Evolutionary conservation across 2,797 vertebrate species (phyloP), one percentile per base, ranked within the genome.

Genomic region (Anas flavirostris): DNA sequence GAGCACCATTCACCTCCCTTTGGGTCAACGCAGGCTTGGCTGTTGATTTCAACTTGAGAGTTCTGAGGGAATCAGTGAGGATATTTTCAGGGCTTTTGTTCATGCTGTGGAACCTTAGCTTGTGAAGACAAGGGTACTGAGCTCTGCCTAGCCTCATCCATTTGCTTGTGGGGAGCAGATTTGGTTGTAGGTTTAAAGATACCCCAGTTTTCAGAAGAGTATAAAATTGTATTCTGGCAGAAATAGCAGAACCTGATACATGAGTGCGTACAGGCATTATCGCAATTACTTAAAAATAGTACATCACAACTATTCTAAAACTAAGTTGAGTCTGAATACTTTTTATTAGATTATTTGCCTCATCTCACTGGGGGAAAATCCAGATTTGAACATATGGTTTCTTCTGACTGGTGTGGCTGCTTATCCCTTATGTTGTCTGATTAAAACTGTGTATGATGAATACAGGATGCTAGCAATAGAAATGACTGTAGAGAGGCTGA

Each of bases 1-100:
- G 90, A 89, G 88, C 86, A 94, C 56, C 88, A 86, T 89, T 91
- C 79, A 90, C 66, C 70, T 90, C 86, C 72, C 74, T 78, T 88
- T 2, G 0, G 55, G 52, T 68, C 78, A 55, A n/a, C 9, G 0
- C 63, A 55, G 43, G 58, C 7, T 75, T 66, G 53, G 76, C 73
- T 79, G 58, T 15, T 62, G 41, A 8, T 56, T 87, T 52, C 82
- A 64, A 37, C 23, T 21, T 19, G 46, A 77, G 72, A 46, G 41
- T 48, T 77, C 10, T 2, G 1, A 44, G 60, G 48, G 31, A 78
- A 17, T 39, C 28, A 3, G 50, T 28, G 44, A 37, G 37, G n/a
- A 1, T 55, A 23, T 19, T 48, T 56, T 28, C 21, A 55, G 25
- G 21, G 69, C 14, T 91, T 83, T 86, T 43, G 16, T 64, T 83